Conservation (phyloP, 2,113 vertebrate genomes). For the Dascyllus trimaculatus region DNA sequence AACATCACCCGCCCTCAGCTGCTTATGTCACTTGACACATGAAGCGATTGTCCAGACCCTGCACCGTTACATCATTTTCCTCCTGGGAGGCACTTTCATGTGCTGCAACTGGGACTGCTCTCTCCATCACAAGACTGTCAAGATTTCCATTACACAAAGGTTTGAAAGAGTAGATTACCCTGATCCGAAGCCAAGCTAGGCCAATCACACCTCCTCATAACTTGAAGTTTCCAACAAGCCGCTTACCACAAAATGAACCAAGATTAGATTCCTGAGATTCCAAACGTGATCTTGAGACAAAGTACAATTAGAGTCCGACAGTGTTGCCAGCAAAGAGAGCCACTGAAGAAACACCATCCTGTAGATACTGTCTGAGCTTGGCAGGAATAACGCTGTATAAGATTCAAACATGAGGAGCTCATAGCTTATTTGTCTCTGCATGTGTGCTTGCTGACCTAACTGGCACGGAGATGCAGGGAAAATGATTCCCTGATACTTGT, state of each 20-base stretch:
- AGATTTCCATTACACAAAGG: neutral
- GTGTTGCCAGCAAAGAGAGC: neutral
- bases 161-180: conserved; percentile 4
- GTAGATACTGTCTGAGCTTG: conserved; percentile 11
- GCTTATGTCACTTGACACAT: neutral
- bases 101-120: neutral
- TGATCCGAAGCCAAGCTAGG: neutral
- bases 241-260: conserved; percentile 19
- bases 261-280: conserved; percentile 6
- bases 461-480: conserved; percentile 8
- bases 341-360: neutral
- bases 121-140: conserved; percentile 20
- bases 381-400: neutral
- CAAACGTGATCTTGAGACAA: conserved; percentile 14
- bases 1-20: neutral
- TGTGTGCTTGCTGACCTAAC: neutral
- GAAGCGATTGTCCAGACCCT: neutral
- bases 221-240: neutral
- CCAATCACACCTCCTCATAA: neutral
- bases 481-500: neutral
- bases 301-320: conserved; percentile 7
- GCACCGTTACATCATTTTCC: neutral
- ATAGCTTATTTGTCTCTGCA: conserved; percentile 17
- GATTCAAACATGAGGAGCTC: neutral
- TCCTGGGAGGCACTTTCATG: neutral